A percentile compares a stretch with the other conserved stretches of the same genome.
These are phyloP conservation scores for Trissoscelio sp. DNA, from an alignment of 2,888 invertebrate genomes.

Conservation along the genomic window DNA sequence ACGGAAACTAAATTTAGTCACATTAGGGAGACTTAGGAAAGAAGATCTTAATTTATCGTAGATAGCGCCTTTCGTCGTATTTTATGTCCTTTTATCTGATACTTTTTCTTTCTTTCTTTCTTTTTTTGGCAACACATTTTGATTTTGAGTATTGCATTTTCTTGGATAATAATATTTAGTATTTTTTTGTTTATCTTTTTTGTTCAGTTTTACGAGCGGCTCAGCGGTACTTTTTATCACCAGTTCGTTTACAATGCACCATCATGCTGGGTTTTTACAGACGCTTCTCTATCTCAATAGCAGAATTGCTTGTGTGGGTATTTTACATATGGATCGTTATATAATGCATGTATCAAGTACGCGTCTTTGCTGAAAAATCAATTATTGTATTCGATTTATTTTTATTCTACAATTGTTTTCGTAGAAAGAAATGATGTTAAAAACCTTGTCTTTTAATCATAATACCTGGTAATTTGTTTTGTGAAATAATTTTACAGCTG, in stretches of 20 bases:
- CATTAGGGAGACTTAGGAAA: constrained; percentile 47
- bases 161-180: too few relatives aligned
- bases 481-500: too few relatives aligned
- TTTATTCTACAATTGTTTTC: neutral
- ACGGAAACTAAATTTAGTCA: constrained; percentile 66
- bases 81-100: neutral
- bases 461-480: too few relatives aligned
- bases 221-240: constrained; percentile 74
- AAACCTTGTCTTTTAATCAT: too few relatives aligned
- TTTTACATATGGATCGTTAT: constrained; percentile 75
- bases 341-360: constrained; percentile 67
- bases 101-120: neutral
- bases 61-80: constrained; percentile 23
- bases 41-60: constrained; percentile 51
- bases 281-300: constrained; percentile 73
- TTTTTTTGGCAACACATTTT: neutral
- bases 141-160: too few relatives aligned
- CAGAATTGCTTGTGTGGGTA: constrained; percentile 75
- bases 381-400: constrained; percentile 22
- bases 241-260: constrained; percentile 70
- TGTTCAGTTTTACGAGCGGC: constrained; percentile 73
- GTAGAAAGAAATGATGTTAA: too few relatives aligned
- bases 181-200: constrained; percentile 72
- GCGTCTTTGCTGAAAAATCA: constrained; percentile 47
- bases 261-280: constrained; percentile 72